A percentile compares a stretch with the other conserved stretches of the same genome.
Conservation (phyloP, 2,797 vertebrate species). For the Lepus townsendii region DNA sequence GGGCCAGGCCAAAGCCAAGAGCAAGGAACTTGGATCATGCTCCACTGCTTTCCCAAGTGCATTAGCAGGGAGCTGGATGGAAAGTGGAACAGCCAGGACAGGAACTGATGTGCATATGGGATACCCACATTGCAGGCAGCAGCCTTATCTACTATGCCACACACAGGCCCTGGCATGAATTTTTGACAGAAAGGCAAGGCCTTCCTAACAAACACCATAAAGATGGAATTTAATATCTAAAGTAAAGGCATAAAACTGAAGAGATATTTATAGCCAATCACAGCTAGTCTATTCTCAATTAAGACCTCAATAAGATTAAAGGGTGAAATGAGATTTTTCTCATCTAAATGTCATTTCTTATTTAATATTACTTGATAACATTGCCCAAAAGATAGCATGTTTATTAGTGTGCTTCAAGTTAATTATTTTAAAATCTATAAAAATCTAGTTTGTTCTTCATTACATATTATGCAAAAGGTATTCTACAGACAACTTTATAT, state of each 20-base stretch:
- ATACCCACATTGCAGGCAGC: too few relatives aligned
- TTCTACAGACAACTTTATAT: not conserved
- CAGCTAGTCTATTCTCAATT: not conserved
- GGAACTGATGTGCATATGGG: too few relatives aligned
- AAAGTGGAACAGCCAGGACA: too few relatives aligned
- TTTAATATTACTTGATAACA: not conserved
- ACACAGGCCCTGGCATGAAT: not conserved
- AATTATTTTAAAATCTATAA: constrained; percentile 42
- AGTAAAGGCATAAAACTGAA: constrained; percentile 17
- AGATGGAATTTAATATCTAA: constrained; percentile 24
- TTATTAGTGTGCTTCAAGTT: constrained; percentile 6
- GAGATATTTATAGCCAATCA: constrained; percentile 22
- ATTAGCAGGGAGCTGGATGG: too few relatives aligned
- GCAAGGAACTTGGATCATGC: too few relatives aligned
- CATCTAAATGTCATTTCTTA: not conserved
- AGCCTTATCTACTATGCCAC: too few relatives aligned
- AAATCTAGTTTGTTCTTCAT: not conserved
- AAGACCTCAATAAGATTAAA: constrained; percentile 41
- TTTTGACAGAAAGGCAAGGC: not conserved
- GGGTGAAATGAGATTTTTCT: not conserved
- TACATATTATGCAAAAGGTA: not conserved
- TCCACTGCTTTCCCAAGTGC: too few relatives aligned
- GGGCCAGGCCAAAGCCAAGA: too few relatives aligned
- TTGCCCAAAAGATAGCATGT: not conserved
- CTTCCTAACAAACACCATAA: not conserved